Evolutionary conservation across 2,113 vertebrate genomes (phyloP), one percentile per base, ranked within the genome.

Genomic region (Dinomys branickii): DNA sequence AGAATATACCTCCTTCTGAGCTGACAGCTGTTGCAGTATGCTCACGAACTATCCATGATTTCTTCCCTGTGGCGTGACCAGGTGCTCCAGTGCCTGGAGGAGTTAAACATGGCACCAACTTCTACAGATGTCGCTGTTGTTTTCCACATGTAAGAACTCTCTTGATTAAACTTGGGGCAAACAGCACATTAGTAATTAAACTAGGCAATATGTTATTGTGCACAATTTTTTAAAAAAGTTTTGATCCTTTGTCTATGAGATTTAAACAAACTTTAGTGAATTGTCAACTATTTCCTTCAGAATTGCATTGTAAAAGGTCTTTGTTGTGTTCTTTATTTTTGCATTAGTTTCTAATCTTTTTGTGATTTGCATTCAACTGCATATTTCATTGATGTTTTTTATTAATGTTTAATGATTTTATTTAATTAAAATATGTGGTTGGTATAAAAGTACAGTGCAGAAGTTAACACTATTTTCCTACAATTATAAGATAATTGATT

Each of bases 121-220:
- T 97, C 80, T 98, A 96, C 98, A 98, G 98, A 98, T 98, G 98
- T 97, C 98, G 97, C 96, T 94, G 97, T 91, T 96, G 96, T 93
- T 97, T 95, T 97, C 98, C 97, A 97, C 94, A 97, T 90, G 80
- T 75, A 96, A 94, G 77, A 87, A 89, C 47, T 98, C 94, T 87
- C 87, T 97, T 98, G 97, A 97, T 98, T 97, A 98, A 98, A 97
- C 90, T 98, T 94, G 92, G 92, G 86, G 50, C 65, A 97, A 98
- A 95, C 38, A 97, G 77, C 65, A 97, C 93, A 98, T 92, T 95
- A 97, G 98, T 98, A 98, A 98, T 98, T 98, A 98, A 98, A 94
- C 95, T 81, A 85, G 97, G 96, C 22, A 91, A 52, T 95, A 97
- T 96, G 84, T 96, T 96, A 56, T 61, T 86, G 22, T 47, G 75